A percentile compares a stretch with the other conserved stretches of the same genome.
Evolutionary conservation across 2,888 invertebrate species (phyloP).

Genomic region (Melieria omissa): DNA sequence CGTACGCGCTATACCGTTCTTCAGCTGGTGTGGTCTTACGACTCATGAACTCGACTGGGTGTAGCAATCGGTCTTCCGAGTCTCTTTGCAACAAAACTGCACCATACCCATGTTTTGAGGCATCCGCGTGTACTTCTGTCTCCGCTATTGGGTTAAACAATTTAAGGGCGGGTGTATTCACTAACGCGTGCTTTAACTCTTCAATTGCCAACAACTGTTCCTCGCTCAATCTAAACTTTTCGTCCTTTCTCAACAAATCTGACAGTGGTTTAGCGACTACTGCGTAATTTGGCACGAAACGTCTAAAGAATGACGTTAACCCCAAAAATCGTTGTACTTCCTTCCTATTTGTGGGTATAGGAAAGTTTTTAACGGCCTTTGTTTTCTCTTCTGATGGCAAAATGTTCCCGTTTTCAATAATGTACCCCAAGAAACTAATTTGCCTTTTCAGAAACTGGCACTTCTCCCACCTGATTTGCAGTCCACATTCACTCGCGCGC

Average conservation of each 20-base stretch:
- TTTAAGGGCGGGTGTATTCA: slow-evolving; percentile 35
- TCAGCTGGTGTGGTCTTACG: slow-evolving; percentile 37
- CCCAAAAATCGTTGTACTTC: slow-evolving; percentile 42
- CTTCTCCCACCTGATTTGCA: slow-evolving; percentile 40
- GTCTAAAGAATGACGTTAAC: slow-evolving; percentile 31
- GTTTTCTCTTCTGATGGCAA: slow-evolving; percentile 35
- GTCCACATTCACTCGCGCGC: slow-evolving; percentile 23
- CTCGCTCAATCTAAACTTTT: slow-evolving; percentile 32
- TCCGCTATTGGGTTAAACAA: background rate
- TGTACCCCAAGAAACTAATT: slow-evolving; percentile 42
- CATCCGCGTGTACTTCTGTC: slow-evolving; percentile 72
- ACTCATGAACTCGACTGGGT: slow-evolving; percentile 38
- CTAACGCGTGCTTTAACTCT: slow-evolving; percentile 35
- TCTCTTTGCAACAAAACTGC: background rate
- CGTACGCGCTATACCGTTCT: slow-evolving; percentile 40
- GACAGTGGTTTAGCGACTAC: slow-evolving; percentile 12
- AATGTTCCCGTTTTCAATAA: slow-evolving; percentile 38
- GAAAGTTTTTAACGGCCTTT: slow-evolving; percentile 39
- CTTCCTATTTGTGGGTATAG: slow-evolving; percentile 38
- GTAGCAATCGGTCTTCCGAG: background rate
- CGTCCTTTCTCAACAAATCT: slow-evolving; percentile 35
- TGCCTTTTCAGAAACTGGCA: slow-evolving; percentile 37
- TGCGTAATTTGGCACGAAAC: background rate
- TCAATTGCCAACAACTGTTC: slow-evolving; percentile 41
- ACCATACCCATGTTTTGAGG: slow-evolving; percentile 33